Conservation (phyloP, 2,888 invertebrate genomes). For the Drosophila maculinotata region DNA sequence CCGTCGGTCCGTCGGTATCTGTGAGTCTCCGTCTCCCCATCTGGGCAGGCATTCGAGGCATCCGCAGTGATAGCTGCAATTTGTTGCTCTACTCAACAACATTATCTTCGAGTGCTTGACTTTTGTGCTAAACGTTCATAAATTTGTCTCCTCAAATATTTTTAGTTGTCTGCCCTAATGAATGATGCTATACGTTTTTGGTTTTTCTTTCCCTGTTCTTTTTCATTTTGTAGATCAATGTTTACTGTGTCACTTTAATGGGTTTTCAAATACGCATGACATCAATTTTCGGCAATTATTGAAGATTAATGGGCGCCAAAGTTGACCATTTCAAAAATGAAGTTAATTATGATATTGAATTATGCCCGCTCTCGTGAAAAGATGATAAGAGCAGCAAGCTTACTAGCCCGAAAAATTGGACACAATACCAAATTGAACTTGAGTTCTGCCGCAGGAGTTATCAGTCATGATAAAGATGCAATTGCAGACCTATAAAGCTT, state of each 20-base stretch:
- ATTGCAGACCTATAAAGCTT: neutral
- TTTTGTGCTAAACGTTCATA: constrained; percentile 82
- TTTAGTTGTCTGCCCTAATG: constrained; percentile 54
- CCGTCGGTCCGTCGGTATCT: constrained; percentile 11
- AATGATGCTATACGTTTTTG: constrained; percentile 41
- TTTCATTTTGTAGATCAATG: constrained; percentile 42
- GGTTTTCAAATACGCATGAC: constrained; percentile 77
- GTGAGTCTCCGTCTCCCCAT: constrained; percentile 3
- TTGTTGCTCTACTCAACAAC: constrained; percentile 75
- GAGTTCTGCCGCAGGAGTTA: constrained; percentile 10
- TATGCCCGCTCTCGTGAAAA: constrained; percentile 31
- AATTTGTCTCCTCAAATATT: constrained; percentile 79
- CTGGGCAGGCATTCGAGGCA: constrained; percentile 56
- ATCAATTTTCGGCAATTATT: constrained; percentile 79
- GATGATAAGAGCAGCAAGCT: constrained; percentile 41
- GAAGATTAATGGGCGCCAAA: constrained; percentile 74
- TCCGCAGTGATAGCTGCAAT: constrained; percentile 79
- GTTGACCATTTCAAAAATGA: constrained; percentile 53
- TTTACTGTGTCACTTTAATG: constrained; percentile 64
- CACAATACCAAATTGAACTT: constrained; percentile 33
- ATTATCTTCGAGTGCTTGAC: constrained; percentile 80
- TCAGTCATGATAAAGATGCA: constrained; percentile 7
- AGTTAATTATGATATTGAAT: constrained; percentile 63
- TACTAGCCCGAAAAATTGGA: constrained; percentile 57
- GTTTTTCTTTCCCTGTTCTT: constrained; percentile 20